Evolutionary conservation across 1,140 invertebrate species (phyloP).

Genomic region (Scylla paramamosain): DNA sequence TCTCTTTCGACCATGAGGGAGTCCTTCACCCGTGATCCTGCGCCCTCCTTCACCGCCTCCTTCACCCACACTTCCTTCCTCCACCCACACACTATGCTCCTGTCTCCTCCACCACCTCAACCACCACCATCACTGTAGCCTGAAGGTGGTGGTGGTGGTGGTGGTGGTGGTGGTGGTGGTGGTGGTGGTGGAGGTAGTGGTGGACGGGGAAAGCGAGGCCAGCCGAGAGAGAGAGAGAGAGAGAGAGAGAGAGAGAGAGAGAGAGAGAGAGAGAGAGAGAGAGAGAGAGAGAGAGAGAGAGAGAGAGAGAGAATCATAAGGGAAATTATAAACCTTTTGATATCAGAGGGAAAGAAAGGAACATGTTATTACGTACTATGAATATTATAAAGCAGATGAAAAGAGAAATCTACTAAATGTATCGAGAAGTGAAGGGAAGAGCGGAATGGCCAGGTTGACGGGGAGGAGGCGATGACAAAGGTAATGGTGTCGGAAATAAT

Average conservation of each 20-base stretch:
- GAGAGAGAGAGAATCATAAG: no score
- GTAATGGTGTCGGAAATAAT: no score
- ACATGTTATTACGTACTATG: no score
- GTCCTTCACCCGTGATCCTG: neutral
- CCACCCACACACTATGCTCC: neutral
- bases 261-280: no score
- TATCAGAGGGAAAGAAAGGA: no score
- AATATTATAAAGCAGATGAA: no score
- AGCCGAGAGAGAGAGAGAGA: neutral
- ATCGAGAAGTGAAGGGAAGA: neutral
- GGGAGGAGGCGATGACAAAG: no score
- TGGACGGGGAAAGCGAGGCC: neutral
- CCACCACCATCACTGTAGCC: neutral
- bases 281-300: no score
- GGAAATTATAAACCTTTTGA: no score
- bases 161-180: neutral
- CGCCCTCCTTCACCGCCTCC: neutral
- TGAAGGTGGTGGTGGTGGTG: neutral
- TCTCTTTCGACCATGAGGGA: conserved; percentile 9
- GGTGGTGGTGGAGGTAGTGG: neutral
- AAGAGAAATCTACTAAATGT: no score
- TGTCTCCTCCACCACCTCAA: neutral
- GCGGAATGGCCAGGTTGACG: neutral
- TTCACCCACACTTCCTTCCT: neutral
- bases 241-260: conserved; percentile 4